Evolutionary conservation across 2,888 invertebrate species (phyloP), one percentile per base, ranked within the genome.

Genomic region (Graphium colonna): DNA sequence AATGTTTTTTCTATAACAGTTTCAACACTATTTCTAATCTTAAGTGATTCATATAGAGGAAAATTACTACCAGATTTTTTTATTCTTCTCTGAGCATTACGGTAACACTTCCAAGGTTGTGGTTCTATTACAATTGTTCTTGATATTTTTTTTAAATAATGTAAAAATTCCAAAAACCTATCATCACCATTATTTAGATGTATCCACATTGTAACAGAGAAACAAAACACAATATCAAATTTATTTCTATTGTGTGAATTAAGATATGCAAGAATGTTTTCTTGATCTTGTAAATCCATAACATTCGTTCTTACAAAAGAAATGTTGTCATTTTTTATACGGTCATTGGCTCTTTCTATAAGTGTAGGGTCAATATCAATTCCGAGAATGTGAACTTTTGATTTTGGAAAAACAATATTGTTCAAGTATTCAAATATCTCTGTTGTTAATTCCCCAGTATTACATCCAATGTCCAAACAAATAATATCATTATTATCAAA

Each of bases 181-280:
- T 82, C 76, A 83, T 97, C 97, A 4, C 96, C 95, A 78, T 94
- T 90, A 76, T 97, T 96, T 17, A 97, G 75, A 79, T 97, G 97
- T 68, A 97, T 95, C 97, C 97, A 97, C 96, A 97, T 96, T 13
- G 96, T 95, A 26, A 96, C 92, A 7, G 96, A 96, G 73, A 96
- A 96, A 72, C 95, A 95, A 75, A 95, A 95, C 45, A 92, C 90
- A 1, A 92, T 85, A 80, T 94, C 92, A 82, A 95, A 96, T 56
- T 75, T 85, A 0, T 66, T 45, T 44, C 80, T 88, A 0, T 82
- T 66, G 57, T 81, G 62, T 1, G 59, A 60, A 26, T 68, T 55
- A 48, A 95, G 78, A 75, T 91, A 93, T 0, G 77, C 60, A 7
- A 76, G 61, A n/a, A 94, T 71, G 1, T 71, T 49, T 31, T 64